Evolutionary conservation across 2,113 vertebrate genomes (phyloP).

Genomic region (Origma solitaria): DNA sequence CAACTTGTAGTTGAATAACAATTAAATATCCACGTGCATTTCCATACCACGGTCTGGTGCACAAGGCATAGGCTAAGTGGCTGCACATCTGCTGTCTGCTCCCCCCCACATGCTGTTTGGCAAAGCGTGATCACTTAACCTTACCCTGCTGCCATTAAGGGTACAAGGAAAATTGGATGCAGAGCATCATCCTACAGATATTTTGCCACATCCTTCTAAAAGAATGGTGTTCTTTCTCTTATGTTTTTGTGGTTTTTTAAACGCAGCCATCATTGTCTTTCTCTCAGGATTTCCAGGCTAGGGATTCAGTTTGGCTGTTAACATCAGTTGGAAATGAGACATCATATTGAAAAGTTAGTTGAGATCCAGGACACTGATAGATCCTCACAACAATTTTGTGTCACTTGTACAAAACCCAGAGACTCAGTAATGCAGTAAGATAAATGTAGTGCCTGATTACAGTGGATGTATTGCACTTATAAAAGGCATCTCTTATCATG

Average conservation of each 20-base stretch:
- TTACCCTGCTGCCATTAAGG: neutral
- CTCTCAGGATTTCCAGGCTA: neutral
- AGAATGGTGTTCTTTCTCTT: neutral
- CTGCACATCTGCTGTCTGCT: constrained; percentile 28
- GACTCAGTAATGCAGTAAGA: neutral
- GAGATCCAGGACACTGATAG: neutral
- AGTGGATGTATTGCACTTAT: neutral
- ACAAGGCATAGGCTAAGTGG: neutral
- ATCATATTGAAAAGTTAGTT: neutral
- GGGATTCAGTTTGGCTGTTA: neutral
- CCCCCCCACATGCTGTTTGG: neutral
- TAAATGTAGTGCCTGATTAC: neutral
- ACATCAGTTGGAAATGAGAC: neutral
- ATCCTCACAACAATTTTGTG: neutral
- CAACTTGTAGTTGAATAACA: constrained; percentile 23
- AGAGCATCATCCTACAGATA: neutral
- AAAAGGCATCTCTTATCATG: neutral
- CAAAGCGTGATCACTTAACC: neutral
- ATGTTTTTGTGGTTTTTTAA: neutral
- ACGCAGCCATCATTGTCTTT: neutral
- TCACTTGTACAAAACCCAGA: constrained; percentile 25
- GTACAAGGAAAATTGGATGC: neutral
- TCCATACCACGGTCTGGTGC: neutral
- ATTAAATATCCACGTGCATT: constrained; percentile 26
- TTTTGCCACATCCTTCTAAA: neutral